Evolutionary conservation across 2,797 vertebrate genomes (phyloP), one percentile per base, ranked within the genome.

Genomic region (Heteromormyrus szaboi): DNA sequence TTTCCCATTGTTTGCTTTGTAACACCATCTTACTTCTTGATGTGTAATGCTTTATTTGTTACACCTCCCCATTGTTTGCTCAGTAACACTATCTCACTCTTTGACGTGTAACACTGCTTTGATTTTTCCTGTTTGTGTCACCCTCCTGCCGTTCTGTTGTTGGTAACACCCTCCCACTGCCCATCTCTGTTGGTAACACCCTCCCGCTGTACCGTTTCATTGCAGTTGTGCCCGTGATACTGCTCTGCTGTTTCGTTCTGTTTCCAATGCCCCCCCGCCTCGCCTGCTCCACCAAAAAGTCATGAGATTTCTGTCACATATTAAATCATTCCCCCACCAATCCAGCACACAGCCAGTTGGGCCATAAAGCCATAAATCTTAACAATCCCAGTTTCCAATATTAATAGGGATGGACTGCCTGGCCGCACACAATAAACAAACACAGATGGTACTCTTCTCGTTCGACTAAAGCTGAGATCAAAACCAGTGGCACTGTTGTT

Each of bases 361-460:
- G 83, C 81, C 9, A 48, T 41, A 89, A 85, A 88, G 89, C 88
- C 91, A 89, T 91, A 91, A 90, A 93, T 94, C 92, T 91, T 17
- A 90, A 89, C 81, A 89, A 91, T 92, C 89, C 88, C 90, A 92
- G 88, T 91, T 91, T 90, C 86, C 90, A 91, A 91, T 91, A 92
- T 90, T 91, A 92, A 93, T 91, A 91, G 89, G 93, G 89, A 93
- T 22, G 51, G 89, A 91, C 68, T 56, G 86, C 85, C 85, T 89
- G 88, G 51, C 59, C 89, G 85, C 22, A 7, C 85, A 87, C 91
- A 87, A 54, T 91, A 92, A 93, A 93, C 90, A 93, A 92, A 94
- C 90, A 90, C 89, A 92, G 90, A 90, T 91, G 89, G 89, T 87
- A 22, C 76, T 37, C 51, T 25, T 89, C 86, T 84, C 9, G 44